Conservation (phyloP, 2,113 vertebrate genomes). For the Sakesphorus luctuosus region DNA sequence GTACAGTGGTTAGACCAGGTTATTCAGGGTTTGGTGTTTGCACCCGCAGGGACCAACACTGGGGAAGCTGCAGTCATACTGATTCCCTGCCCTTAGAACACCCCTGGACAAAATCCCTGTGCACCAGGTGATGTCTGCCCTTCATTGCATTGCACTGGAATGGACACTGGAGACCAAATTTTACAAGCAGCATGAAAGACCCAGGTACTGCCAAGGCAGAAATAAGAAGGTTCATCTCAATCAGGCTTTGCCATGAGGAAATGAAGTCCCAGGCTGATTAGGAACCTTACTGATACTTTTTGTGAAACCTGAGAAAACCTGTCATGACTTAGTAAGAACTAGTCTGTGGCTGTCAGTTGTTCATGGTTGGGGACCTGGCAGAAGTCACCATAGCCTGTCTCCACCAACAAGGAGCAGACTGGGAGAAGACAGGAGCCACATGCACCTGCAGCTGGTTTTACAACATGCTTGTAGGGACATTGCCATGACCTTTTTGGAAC, state of each 20-base stretch:
- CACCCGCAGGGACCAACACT: neutral
- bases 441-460: neutral
- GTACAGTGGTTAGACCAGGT: neutral
- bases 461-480: no score
- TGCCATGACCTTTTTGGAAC: neutral
- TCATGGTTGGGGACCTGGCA: neutral
- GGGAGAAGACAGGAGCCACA: neutral
- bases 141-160: accelerated
- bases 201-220: neutral
- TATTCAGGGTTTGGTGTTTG: neutral
- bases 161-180: neutral
- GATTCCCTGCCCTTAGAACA: neutral
- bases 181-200: neutral
- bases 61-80: neutral
- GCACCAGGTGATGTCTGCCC: no score
- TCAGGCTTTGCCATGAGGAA: neutral
- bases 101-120: neutral
- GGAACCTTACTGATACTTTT: neutral
- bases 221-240: neutral
- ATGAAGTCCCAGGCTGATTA: neutral
- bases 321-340: neutral
- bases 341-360: neutral
- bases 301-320: neutral
- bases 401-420: neutral
- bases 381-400: neutral